Evolutionary conservation across 1,140 invertebrate species (phyloP).

Genomic region (Pararge aegeria): DNA sequence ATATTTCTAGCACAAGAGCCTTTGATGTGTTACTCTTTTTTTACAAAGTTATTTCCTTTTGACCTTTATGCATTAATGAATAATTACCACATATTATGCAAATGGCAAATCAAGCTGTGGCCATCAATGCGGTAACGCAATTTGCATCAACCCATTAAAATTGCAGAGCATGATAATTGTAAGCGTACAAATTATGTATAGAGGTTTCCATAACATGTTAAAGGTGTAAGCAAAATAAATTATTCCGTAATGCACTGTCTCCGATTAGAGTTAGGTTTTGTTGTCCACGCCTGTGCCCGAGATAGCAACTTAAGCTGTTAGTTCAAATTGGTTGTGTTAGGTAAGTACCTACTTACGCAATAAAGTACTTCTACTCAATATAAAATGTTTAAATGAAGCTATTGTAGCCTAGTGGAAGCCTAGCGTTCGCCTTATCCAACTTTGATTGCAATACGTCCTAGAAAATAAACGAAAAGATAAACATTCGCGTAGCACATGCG

Average conservation of each 20-base stretch:
- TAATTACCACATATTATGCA: background rate
- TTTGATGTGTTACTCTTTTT: constrained; percentile 1
- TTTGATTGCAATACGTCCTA: background rate
- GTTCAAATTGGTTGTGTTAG: no score
- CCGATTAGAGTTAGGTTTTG: no score
- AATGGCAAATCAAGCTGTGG: background rate
- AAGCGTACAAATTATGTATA: background rate
- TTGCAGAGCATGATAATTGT: background rate
- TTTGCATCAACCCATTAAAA: background rate
- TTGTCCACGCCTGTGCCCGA: no score
- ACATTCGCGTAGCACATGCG: no score
- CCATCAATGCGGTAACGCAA: background rate
- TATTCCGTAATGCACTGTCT: background rate
- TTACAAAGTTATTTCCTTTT: background rate
- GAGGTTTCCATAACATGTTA: background rate
- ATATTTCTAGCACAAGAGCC: background rate
- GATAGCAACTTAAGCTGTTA: no score
- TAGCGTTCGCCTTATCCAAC: constrained; percentile 6
- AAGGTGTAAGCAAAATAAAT: background rate
- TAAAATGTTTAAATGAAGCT: constrained; percentile 8
- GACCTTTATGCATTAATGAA: background rate
- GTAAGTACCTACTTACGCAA: no score
- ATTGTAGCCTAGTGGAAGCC: background rate
- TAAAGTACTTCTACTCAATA: no score
- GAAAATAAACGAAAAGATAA: background rate